Evolutionary conservation across 2,888 invertebrate species (phyloP).

Genomic region (Homarus gammarus): DNA sequence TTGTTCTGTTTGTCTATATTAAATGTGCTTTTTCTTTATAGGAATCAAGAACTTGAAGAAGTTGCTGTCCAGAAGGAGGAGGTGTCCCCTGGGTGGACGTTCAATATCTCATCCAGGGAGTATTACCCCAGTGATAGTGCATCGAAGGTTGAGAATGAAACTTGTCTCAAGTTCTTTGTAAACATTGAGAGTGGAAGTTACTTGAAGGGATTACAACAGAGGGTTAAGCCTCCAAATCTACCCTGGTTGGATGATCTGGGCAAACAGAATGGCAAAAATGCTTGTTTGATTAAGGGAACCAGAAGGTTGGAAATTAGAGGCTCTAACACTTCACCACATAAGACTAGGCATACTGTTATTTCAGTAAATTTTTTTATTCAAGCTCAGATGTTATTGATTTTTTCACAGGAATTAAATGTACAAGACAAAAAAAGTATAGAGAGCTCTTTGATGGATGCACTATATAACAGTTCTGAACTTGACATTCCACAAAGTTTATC

Average conservation of each 20-base stretch:
- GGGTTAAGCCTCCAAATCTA: neutral
- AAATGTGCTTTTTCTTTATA: conserved; percentile 1
- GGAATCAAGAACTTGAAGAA: neutral
- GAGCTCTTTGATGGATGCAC: neutral
- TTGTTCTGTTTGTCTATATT: neutral
- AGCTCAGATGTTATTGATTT: neutral
- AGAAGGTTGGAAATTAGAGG: neutral
- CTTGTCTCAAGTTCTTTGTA: neutral
- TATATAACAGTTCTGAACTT: neutral
- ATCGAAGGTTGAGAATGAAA: neutral
- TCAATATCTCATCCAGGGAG: neutral
- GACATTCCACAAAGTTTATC: neutral
- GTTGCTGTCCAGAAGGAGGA: neutral
- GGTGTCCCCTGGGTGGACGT: neutral
- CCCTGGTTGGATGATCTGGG: neutral
- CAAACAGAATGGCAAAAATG: neutral
- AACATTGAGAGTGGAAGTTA: neutral
- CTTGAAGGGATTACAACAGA: no score
- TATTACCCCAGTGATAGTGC: neutral
- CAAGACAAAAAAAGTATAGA: neutral
- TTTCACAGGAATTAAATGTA: neutral
- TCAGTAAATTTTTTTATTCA: neutral
- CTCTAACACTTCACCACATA: neutral
- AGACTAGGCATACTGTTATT: neutral
- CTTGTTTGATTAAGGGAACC: neutral